Conservation (phyloP, 2,797 vertebrate species). For the Syndactyla subalaris region DNA sequence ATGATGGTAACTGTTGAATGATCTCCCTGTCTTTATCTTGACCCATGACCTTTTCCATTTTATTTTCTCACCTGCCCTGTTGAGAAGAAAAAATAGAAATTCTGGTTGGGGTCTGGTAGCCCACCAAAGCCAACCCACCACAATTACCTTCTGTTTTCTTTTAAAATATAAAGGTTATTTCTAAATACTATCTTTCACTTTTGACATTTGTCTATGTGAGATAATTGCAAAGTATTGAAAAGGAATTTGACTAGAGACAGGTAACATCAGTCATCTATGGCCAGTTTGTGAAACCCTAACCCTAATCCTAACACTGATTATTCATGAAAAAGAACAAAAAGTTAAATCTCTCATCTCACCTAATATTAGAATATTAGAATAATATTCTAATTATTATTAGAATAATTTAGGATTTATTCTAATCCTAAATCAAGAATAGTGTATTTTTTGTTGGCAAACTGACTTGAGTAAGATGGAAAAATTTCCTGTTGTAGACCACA, state of each 20-base stretch:
- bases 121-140: background rate
- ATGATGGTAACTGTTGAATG: background rate
- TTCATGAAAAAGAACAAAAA: background rate
- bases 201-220: background rate
- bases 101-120: background rate
- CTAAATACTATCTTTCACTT: background rate
- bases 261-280: background rate
- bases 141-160: background rate
- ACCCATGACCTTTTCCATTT: background rate
- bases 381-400: no score
- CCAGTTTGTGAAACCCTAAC: background rate
- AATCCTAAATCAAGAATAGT: background rate
- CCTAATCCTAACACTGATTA: background rate
- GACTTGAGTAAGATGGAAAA: background rate
- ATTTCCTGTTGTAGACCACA: background rate
- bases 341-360: rapidly evolving
- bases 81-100: background rate
- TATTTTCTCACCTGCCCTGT: background rate
- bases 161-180: background rate
- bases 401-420: background rate
- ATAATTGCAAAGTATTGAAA: background rate
- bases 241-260: background rate
- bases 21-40: background rate
- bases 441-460: background rate
- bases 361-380: no score